A percentile compares a stretch with the other conserved stretches of the same genome.
phyloP scores from a whole-genome alignment of 2,888 invertebrate genomes.

The Thumatha senex region DNA sequence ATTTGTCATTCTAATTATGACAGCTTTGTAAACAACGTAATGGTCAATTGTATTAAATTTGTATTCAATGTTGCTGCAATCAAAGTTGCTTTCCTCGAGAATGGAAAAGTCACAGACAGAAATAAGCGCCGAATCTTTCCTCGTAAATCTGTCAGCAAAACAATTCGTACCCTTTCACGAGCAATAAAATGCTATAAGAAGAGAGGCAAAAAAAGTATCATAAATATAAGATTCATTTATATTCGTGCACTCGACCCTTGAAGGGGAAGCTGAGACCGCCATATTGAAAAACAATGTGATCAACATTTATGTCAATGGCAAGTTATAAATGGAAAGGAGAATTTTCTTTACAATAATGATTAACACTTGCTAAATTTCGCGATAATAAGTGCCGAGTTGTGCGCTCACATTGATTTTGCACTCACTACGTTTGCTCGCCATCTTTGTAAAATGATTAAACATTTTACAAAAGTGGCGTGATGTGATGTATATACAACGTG shows the following conservation, averaged over 20 bases:
- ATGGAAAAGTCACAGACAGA: slow-evolving; percentile 68
- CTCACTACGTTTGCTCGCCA: not conserved
- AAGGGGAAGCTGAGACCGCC: slow-evolving; percentile 60
- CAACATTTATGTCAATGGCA: slow-evolving; percentile 39
- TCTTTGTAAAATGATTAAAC: no score
- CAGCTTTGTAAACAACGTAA: slow-evolving; percentile 44
- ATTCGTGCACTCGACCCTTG: slow-evolving; percentile 76
- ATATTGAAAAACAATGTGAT: slow-evolving; percentile 55
- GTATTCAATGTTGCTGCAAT: slow-evolving; percentile 49
- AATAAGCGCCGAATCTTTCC: slow-evolving; percentile 79
- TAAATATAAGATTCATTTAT: slow-evolving; percentile 83
- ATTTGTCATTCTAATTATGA: slow-evolving; percentile 23
- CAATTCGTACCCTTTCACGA: slow-evolving; percentile 83
- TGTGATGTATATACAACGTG: no score
- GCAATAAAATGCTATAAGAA: slow-evolving; percentile 81
- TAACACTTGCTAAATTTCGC: slow-evolving; percentile 5
- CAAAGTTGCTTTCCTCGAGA: slow-evolving; percentile 54
- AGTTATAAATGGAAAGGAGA: slow-evolving; percentile 24
- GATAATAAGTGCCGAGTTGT: not conserved
- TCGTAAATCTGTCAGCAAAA: slow-evolving; percentile 83
- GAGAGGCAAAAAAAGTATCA: slow-evolving; percentile 76
- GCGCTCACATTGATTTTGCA: not conserved
- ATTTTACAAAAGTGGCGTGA: no score
- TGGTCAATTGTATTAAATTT: slow-evolving; percentile 45
- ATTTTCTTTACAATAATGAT: slow-evolving; percentile 23